Percentiles rank a stretch among this genome's conserved stretches.
phyloP scores from a whole-genome alignment of 1,140 invertebrate species.

The Aphaenogaster floridana region DNA sequence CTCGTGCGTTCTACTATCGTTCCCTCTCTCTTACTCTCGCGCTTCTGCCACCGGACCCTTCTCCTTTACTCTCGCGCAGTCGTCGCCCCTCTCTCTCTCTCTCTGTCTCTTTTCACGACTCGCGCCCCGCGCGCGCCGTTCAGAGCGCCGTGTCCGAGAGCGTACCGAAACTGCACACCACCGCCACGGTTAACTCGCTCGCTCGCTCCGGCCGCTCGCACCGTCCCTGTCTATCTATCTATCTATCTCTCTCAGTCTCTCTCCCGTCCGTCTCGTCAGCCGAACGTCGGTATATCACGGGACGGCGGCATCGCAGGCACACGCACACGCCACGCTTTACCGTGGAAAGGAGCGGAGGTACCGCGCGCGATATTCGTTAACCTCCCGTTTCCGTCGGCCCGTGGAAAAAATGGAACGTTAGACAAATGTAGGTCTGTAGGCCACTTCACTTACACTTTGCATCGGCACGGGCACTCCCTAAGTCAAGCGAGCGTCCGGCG shows the following conservation, averaged over 20 bases:
- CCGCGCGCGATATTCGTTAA: slow-evolving; percentile 74
- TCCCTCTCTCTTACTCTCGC: slow-evolving; percentile 36
- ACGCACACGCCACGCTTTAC: slow-evolving; percentile 33
- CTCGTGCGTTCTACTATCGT: neutral
- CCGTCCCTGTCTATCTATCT: slow-evolving; percentile 1
- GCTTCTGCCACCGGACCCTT: slow-evolving; percentile 11
- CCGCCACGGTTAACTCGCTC: slow-evolving; percentile 57
- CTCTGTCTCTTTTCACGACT: slow-evolving; percentile 68
- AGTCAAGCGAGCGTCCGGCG: slow-evolving; percentile 85
- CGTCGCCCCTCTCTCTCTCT: slow-evolving; percentile 44
- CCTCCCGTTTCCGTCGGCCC: slow-evolving; percentile 68
- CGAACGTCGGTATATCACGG: slow-evolving; percentile 46
- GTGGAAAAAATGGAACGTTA: slow-evolving; percentile 87
- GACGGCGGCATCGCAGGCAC: slow-evolving; percentile 71
- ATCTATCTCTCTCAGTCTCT: slow-evolving; percentile 13
- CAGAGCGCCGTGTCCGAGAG: slow-evolving; percentile 66
- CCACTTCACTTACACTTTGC: slow-evolving; percentile 90
- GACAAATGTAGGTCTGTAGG: slow-evolving; percentile 91
- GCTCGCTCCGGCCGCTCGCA: slow-evolving; percentile 29
- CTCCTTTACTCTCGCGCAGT: slow-evolving; percentile 60
- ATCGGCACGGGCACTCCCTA: slow-evolving; percentile 85
- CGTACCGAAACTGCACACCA: slow-evolving; percentile 74
- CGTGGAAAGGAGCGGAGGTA: slow-evolving; percentile 49
- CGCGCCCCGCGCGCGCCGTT: slow-evolving; percentile 64
- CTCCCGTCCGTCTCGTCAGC: slow-evolving; percentile 41